Percentiles rank a stretch among this genome's conserved stretches.
These are phyloP conservation scores for Eremobia ochroleuca DNA, from an alignment of 2,888 invertebrate genomes.

Conservation along the genomic window DNA sequence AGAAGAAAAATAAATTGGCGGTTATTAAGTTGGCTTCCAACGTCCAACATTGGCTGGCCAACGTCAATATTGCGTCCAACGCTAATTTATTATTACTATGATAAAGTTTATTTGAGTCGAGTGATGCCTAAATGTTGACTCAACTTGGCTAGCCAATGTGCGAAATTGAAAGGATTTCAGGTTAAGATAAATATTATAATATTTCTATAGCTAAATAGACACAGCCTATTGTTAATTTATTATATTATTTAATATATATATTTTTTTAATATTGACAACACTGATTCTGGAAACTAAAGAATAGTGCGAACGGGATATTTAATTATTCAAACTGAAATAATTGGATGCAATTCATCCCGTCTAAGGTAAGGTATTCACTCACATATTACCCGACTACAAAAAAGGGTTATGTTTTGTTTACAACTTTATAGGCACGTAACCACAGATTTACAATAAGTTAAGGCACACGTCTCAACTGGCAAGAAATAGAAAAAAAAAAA, in stretches of 20 bases:
- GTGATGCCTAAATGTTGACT: not conserved
- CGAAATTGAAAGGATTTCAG: slow-evolving; percentile 1
- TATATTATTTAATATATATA: slow-evolving; percentile 12
- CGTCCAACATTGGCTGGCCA: slow-evolving; percentile 35
- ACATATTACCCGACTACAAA: slow-evolving; percentile 13
- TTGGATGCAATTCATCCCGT: slow-evolving; percentile 29
- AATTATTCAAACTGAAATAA: slow-evolving; percentile 45
- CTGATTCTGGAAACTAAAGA: slow-evolving; percentile 43
- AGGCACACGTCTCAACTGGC: slow-evolving; percentile 49
- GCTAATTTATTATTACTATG: slow-evolving; percentile 39
- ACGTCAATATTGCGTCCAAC: slow-evolving; percentile 24
- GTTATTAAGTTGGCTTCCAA: not conserved
- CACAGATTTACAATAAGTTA: slow-evolving; percentile 36
- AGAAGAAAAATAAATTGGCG: slow-evolving; percentile 11
- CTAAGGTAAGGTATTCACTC: slow-evolving; percentile 35
- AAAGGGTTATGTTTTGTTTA: not conserved
- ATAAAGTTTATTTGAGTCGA: slow-evolving; percentile 48
- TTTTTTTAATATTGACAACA: slow-evolving; percentile 54
- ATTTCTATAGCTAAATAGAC: slow-evolving; percentile 55
- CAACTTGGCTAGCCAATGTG: slow-evolving; percentile 21
- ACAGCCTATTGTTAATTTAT: slow-evolving; percentile 50
- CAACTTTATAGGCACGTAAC: slow-evolving; percentile 24
- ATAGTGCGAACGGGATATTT: slow-evolving; percentile 46
- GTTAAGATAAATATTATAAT: slow-evolving; percentile 26
- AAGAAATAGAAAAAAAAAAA: not conserved